Conservation (phyloP, 2,888 invertebrate genomes). For the Catocala sponsa region DNA sequence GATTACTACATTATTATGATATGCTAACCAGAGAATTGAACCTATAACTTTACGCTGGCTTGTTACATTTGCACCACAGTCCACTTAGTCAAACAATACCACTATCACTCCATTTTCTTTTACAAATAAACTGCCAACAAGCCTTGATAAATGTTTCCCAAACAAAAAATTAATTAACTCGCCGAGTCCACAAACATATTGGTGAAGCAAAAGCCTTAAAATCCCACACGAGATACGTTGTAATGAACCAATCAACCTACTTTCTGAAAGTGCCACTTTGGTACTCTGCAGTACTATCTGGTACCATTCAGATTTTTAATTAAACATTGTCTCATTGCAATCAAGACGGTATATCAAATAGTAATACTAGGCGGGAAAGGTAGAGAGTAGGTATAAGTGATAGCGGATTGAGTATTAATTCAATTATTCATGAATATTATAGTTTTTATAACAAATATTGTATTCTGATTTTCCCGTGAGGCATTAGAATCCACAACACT, state of each 20-base stretch:
- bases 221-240: constrained; percentile 15
- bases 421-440: neutral
- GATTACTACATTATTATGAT: no score
- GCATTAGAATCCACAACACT: no score
- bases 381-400: constrained; percentile 7
- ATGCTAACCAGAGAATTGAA: no score
- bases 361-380: constrained; percentile 31
- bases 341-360: constrained; percentile 50
- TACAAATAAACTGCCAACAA: neutral
- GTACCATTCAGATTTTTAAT: constrained; percentile 44
- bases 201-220: neutral
- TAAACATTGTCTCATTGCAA: constrained; percentile 49
- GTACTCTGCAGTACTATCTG: constrained; percentile 8
- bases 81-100: no score
- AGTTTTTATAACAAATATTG: no score
- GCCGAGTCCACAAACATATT: neutral
- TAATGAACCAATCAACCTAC: constrained; percentile 32
- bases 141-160: constrained; percentile 5
- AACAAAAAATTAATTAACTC: constrained; percentile 10
- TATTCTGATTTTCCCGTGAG: no score
- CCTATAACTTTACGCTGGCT: no score
- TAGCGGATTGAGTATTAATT: constrained; percentile 22
- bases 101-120: no score
- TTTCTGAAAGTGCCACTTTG: constrained; percentile 19
- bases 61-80: no score